Conservation (phyloP, 53 echinoderm and acorn worm genomes). For the Pentamera pediparva region DNA sequence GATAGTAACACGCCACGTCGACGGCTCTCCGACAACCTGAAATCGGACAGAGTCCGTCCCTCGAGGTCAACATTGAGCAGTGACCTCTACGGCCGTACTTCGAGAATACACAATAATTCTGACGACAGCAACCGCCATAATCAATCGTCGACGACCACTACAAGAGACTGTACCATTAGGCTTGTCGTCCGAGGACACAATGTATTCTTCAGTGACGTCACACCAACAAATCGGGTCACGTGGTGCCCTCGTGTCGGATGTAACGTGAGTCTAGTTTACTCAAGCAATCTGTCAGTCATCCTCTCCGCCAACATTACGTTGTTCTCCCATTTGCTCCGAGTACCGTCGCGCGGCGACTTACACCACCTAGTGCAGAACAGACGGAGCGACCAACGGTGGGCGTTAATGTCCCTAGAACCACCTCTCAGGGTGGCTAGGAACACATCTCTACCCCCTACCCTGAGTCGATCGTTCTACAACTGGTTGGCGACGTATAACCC, state of each 20-base stretch:
- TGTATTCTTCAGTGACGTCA: not conserved
- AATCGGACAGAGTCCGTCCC: no score
- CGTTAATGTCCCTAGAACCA: conserved; percentile 9
- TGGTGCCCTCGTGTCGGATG: not conserved
- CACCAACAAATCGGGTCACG: not conserved
- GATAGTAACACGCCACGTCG: no score
- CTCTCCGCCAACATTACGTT: conserved; percentile 6
- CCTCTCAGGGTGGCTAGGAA: conserved; percentile 19
- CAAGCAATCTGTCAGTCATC: not conserved
- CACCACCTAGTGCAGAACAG: not conserved
- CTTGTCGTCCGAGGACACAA: not conserved
- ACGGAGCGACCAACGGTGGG: conserved; percentile 4
- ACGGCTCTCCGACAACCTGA: no score
- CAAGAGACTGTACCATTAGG: not conserved
- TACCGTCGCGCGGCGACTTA: not conserved
- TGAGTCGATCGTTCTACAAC: not conserved
- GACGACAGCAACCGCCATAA: no score
- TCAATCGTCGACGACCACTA: no score
- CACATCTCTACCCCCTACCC: not conserved
- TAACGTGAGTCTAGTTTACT: not conserved
- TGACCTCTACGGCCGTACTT: no score
- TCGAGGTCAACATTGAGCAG: no score
- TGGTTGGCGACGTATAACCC: conserved; percentile 22
- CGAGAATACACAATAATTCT: no score
- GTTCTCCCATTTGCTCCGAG: conserved; percentile 9